Base-by-base conservation (phyloP, 2,113 vertebrate species). In the Saimiri boliviensis region DNA sequence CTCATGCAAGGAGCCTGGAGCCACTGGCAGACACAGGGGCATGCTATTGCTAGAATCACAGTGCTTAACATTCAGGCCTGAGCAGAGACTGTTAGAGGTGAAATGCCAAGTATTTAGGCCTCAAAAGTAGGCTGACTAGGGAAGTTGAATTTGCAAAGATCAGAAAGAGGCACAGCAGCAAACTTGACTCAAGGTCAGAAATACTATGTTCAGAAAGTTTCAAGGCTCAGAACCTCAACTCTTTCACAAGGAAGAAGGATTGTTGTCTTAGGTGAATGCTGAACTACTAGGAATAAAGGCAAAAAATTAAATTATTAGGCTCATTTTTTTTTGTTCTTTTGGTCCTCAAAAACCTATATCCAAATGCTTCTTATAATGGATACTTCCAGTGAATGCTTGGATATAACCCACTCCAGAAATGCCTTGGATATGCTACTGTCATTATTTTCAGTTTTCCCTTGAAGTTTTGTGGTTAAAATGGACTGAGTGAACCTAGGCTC, bases 131-230 rank as follows among this genome's bases (percentile, higher is more conserved):
- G 25, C n/a, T 92, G 8, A 35, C 54, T 71, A 52, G 16, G 79
- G n/a, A 95, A 88, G 54, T 77, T 1, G 4, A 17, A 82, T 85
- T 86, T 86, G 35, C 54, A 63, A 93, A 86, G 21, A 79, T 90
- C 52, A 37, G 35, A 77, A 68, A 86, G 71, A 90, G 90, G 32
- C 35, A 63, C 2, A 54, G 60, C 21, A 80, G 47, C 32, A 95
- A 90, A 79, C 82, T 60, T 60, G n/a, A 76, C 9, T 74, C 17
- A 25, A 20, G 12, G 6, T 93, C 60, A 74, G 58, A 85, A 77
- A 89, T 19, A 13, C 7, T 42, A 35, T 70, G 14, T 16, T 77
- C 52, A 63, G n/a, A 49, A 89, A 85, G 13, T 20, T 16, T 27
- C 45, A 23, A 52, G 16, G 40, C 66, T 87, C 23, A 7, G 42